Base-by-base conservation (phyloP, 1,140 invertebrate genomes). In the Andricus grossulariae region DNA sequence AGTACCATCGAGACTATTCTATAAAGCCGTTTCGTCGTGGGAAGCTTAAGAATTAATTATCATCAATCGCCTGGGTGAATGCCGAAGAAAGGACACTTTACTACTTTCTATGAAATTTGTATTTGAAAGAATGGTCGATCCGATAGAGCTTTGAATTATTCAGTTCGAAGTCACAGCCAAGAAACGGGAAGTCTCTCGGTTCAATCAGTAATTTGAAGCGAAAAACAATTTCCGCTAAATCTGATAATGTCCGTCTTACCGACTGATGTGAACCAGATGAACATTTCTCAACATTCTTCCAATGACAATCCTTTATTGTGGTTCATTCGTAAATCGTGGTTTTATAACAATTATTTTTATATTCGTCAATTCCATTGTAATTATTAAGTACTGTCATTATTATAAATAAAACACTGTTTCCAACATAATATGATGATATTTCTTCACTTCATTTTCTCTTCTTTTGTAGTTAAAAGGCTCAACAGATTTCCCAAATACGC, bases 171-270 rank as follows among this genome's bases (percentile, higher is more conserved):
- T 45, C 32, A 15, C 15, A 66, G 32, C n/a, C 60, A 66, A 39
- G 60, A 66, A 66, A 66, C n/a, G 39, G 39, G 60, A 66, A 45
- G 32, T 66, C 60, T 66, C 60, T 15, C 60, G 16, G 25, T 32
- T 45, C 25, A 66, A 66, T 66, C 60, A 66, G 60, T 66, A 66
- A 66, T 66, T 66, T 66, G 60, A 66, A 66, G 60, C 60, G 60
- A 66, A 66, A 66, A 66, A 66, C 60, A 66, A 66, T 66, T 66
- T 66, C 60, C 60, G 60, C 39, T 66, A 66, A 66, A 39, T 39
- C 60, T 66, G 60, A 66, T 66, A 66, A 66, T 66, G 60, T 66
- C 60, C 25, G 39, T 66, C 60, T 39, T 16, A 1, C 15, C 32
- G 13, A 66, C 25, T 66, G 25, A 66, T 39, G 32, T 66, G 32